Percentiles rank a stretch among this genome's conserved stretches.
Evolutionary conservation across 2,113 vertebrate genomes (phyloP).

Genomic region (Capricornis sumatraensis): DNA sequence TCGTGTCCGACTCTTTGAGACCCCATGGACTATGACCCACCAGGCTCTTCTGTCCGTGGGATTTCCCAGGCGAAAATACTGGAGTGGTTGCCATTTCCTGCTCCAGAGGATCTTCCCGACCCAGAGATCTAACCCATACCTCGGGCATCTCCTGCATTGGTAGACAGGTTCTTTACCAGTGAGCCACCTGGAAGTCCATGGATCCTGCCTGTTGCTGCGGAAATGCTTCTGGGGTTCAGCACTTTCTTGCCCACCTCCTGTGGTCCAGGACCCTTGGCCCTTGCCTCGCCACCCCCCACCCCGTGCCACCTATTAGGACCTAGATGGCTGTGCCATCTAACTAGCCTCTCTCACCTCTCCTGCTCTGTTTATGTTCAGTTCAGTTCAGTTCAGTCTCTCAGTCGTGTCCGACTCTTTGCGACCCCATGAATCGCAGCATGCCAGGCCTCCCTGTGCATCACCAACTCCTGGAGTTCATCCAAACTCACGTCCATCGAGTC

Average conservation of each 20-base stretch:
- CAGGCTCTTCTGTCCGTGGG: not conserved
- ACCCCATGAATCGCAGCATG: too few relatives aligned
- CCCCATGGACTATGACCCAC: not conserved
- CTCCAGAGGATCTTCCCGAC: not conserved
- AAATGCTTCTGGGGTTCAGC: not conserved
- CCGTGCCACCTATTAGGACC: accelerated
- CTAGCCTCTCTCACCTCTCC: not conserved
- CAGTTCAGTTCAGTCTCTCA: too few relatives aligned
- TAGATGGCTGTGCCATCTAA: not conserved
- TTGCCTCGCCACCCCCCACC: accelerated
- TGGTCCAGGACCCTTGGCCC: accelerated
- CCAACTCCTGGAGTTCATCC: too few relatives aligned
- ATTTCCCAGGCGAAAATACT: not conserved
- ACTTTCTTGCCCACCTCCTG: not conserved
- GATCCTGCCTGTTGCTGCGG: not conserved
- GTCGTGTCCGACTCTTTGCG: too few relatives aligned
- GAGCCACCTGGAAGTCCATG: not conserved
- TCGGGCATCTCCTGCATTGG: not conserved
- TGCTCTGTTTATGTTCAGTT: too few relatives aligned
- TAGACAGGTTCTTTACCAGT: not conserved
- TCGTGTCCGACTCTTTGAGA: not conserved
- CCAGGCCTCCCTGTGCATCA: too few relatives aligned
- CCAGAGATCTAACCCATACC: not conserved
- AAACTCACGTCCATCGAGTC: too few relatives aligned
- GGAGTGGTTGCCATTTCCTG: not conserved